Base-by-base conservation (phyloP, 2,888 invertebrate species). In the Criorhina ranunculi region DNA sequence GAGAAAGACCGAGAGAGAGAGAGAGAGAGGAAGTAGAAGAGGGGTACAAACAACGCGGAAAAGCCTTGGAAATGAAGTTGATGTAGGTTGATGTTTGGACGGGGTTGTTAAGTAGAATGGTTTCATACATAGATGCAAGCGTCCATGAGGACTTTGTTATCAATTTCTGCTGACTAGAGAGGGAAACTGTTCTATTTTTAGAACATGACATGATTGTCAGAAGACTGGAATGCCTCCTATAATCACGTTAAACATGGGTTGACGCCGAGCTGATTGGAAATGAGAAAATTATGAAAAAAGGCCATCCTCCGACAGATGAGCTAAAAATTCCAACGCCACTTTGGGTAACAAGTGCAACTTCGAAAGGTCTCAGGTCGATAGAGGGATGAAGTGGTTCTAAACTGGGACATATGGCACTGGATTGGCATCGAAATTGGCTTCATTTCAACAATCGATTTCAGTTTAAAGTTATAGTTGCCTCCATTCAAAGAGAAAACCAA, bases 111-210 rank as follows among this genome's bases (percentile, higher is more conserved):
- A 59, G 51, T 64, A 24, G 73, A 73, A 42, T 60, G 53, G 40
- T 82, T 77, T 82, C 60, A 72, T 64, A 76, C 60, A 72, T 59
- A 76, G 37, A 49, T 44, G 77, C 77, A 69, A 69, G 60, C 62
- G 57, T 9, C 51, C 44, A 37, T 70, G 69, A 24, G 24, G 24
- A 69, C 64, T 60, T 62, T 64, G 78, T 69, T 73, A 59, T 75
- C 49, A 70, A 76, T 80, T 75, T 59, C 51, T 49, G 70, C 66
- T 76, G 75, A 76, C 64, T 79, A 9, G 37, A 31, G 8, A 35
- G 9, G 42, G 33, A 35, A 49, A 42, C n/a, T 33, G 55, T 78
- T 57, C 73, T 69, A 73, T 83, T 78, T 83, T 69, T 35, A 79
- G 64, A 33, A 62, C 73, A 62, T 57, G 78, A 69, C 78, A 73